Conservation (phyloP, 2,797 vertebrate genomes). For the Cossypha heuglini region DNA sequence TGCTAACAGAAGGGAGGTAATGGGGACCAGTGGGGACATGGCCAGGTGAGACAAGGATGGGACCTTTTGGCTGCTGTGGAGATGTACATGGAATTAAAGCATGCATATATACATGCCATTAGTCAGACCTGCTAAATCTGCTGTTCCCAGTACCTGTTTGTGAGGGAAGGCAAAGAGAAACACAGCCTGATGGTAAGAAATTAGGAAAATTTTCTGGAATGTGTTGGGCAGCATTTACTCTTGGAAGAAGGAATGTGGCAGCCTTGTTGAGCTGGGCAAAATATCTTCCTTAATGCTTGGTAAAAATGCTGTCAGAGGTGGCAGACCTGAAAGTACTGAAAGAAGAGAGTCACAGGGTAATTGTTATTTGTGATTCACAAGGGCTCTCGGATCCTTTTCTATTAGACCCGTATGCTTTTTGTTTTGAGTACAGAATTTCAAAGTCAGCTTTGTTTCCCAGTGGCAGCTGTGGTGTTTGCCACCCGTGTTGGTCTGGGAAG, state of each 20-base stretch:
- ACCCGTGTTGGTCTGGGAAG: not conserved
- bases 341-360: not conserved
- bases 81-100: not conserved
- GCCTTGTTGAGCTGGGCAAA: not conserved
- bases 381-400: not conserved
- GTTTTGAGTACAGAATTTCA: slow-evolving; percentile 9
- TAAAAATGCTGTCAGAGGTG: not conserved
- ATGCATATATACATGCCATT: not conserved
- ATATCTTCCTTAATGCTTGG: not conserved
- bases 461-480: slow-evolving; percentile 7
- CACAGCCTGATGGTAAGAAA: not conserved
- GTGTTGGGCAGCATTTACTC: not conserved
- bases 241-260: not conserved
- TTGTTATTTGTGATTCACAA: not conserved
- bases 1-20: not conserved
- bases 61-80: not conserved
- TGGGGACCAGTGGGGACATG: not conserved
- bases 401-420: not conserved
- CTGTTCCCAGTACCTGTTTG: not conserved
- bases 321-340: not conserved
- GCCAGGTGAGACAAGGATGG: not conserved
- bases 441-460: slow-evolving; percentile 5
- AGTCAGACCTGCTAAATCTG: not conserved
- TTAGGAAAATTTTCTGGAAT: not conserved
- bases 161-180: not conserved